These are phyloP conservation scores for Hippoglossus hippoglossus DNA, from an alignment of 2,797 vertebrate species.

Conservation along the genomic window DNA sequence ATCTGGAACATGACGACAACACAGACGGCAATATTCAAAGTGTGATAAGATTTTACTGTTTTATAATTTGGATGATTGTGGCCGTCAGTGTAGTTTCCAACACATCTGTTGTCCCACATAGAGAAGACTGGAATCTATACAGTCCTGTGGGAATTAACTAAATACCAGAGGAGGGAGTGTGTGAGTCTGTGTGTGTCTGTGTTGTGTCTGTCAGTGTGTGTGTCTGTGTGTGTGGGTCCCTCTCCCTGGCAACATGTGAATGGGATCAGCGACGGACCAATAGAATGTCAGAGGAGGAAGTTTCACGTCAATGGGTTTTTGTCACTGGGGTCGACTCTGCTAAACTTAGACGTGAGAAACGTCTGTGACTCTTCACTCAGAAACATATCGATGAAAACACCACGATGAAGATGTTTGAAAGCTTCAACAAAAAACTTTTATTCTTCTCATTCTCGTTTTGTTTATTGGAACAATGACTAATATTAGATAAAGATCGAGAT, in stretches of 20 bases:
- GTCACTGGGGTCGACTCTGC: conserved; percentile 46
- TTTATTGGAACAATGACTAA: too few species aligned
- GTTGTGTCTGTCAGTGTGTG: conserved; percentile 4
- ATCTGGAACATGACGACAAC: too few species aligned
- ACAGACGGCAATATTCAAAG: too few species aligned
- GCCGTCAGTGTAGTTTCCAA: conserved; percentile 9
- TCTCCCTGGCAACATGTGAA: conserved; percentile 79
- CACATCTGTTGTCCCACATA: conserved; percentile 41
- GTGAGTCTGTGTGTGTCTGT: conserved; percentile 34
- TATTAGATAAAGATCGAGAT: background rate
- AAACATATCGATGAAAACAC: too few species aligned
- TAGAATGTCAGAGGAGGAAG: conserved; percentile 23
- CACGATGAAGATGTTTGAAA: too few species aligned
- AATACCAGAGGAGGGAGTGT: conserved; percentile 67
- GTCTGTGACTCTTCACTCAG: background rate
- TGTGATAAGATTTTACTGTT: too few species aligned
- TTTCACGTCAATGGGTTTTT: conserved; percentile 55
- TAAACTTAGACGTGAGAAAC: conserved; percentile 68
- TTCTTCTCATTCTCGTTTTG: too few species aligned
- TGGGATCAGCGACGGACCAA: conserved; percentile 54
- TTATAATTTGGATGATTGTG: background rate
- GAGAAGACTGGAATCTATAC: conserved; percentile 32
- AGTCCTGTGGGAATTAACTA: conserved; percentile 66
- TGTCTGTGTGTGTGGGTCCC: conserved; percentile 30
- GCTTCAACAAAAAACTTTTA: too few species aligned